A percentile compares a stretch with the other conserved stretches of the same genome.
Evolutionary conservation across 2,797 vertebrate species (phyloP).

Genomic region (Mormyrops attenuatus): DNA sequence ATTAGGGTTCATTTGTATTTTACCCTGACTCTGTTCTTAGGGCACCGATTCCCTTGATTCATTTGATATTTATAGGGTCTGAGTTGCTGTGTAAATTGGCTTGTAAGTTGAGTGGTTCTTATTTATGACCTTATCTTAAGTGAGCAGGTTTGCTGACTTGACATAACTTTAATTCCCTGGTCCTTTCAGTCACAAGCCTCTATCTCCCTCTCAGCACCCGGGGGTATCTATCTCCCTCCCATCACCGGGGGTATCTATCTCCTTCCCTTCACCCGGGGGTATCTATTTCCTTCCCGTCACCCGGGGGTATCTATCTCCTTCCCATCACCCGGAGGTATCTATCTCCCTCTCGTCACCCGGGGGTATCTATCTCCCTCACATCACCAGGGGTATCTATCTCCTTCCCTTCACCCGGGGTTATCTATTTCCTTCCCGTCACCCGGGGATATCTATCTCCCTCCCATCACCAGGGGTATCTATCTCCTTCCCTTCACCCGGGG

Average conservation of each 20-base stretch:
- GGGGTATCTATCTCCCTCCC: background rate
- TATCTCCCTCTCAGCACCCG: background rate
- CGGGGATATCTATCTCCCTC: no score
- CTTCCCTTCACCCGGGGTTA: no score
- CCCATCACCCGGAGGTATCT: background rate
- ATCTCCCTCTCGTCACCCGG: no score
- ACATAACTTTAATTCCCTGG: background rate
- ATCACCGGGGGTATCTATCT: no score
- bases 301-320: background rate
- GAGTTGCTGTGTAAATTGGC: background rate
- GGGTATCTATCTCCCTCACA: background rate
- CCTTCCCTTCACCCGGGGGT: background rate
- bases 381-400: no score
- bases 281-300: background rate
- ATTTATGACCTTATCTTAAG: background rate
- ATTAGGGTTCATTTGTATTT: background rate
- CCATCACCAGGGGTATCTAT: no score
- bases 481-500: no score
- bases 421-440: no score
- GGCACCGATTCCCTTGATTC: background rate
- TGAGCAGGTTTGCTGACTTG: background rate
- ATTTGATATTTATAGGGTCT: background rate
- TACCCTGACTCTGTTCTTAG: background rate
- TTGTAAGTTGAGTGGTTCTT: background rate
- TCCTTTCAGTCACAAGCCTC: background rate